A percentile compares a stretch with the other conserved stretches of the same genome.
Conservation (phyloP, 2,888 invertebrate species). For the Andrena chrysosceles region DNA sequence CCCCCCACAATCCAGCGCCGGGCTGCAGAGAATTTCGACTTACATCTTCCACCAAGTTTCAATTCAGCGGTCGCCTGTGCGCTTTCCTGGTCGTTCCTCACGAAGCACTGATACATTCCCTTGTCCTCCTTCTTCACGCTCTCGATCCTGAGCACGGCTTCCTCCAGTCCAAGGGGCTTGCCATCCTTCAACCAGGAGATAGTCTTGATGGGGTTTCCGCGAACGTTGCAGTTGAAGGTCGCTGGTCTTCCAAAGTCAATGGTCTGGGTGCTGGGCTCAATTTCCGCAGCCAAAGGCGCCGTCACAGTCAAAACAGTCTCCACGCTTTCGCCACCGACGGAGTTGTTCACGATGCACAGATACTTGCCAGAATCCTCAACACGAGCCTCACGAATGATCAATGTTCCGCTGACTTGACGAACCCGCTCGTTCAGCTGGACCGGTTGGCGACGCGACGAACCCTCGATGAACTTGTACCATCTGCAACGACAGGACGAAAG, state of each 20-base stretch:
- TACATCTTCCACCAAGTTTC: conserved; percentile 95
- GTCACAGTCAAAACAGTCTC: conserved; percentile 97
- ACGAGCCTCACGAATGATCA: conserved; percentile 95
- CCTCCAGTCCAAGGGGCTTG: conserved; percentile 92
- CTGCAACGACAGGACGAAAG: conserved; percentile 85
- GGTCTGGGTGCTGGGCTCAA: conserved; percentile 96
- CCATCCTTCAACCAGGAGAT: conserved; percentile 98
- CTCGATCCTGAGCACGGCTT: conserved; percentile 93
- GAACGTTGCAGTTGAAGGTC: conserved; percentile 95
- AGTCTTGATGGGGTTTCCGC: conserved; percentile 96
- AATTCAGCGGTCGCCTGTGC: conserved; percentile 97
- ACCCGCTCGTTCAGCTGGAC: conserved; percentile 95
- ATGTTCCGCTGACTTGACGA: conserved; percentile 96
- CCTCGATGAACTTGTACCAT: conserved; percentile 97
- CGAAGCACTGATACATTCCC: conserved; percentile 99
- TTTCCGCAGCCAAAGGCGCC: conserved; percentile 94
- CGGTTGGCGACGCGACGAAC: conserved; percentile 94
- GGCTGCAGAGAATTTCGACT: conserved; percentile 77
- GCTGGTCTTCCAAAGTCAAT: conserved; percentile 97
- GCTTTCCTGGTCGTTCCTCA: conserved; percentile 96
- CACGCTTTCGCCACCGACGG: conserved; percentile 96
- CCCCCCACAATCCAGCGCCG: background rate
- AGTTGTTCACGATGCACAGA: conserved; percentile 97
- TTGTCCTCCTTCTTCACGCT: conserved; percentile 97
- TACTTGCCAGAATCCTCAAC: conserved; percentile 98